Conservation (phyloP, 1,140 invertebrate species). For the Acromyrmex echinatior region DNA sequence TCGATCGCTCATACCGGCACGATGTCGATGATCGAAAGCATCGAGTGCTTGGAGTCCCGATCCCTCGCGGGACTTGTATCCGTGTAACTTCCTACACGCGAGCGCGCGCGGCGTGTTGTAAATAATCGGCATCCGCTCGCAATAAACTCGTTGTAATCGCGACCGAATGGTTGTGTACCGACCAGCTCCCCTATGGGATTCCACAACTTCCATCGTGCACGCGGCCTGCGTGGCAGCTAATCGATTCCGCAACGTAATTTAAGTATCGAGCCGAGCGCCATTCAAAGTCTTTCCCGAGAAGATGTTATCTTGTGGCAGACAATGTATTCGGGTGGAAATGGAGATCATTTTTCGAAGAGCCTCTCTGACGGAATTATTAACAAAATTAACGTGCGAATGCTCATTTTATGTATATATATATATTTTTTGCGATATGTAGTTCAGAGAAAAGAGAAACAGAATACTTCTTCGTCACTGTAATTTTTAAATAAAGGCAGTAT, state of each 20-base stretch:
- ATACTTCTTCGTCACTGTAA: neutral
- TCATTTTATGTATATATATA: neutral
- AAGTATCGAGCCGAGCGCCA: slow-evolving; percentile 29
- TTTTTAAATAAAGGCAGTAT: neutral
- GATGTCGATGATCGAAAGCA: slow-evolving; percentile 59
- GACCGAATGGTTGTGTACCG: slow-evolving; percentile 47
- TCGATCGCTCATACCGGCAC: slow-evolving; percentile 60
- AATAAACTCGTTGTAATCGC: slow-evolving; percentile 66
- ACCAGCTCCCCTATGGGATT: slow-evolving; percentile 51
- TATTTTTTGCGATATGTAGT: neutral
- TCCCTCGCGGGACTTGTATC: slow-evolving; percentile 54
- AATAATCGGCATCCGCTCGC: slow-evolving; percentile 68
- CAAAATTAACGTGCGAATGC: neutral
- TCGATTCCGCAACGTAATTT: slow-evolving; percentile 55
- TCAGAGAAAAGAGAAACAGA: neutral
- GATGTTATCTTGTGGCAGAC: slow-evolving; percentile 1
- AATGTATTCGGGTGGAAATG: neutral
- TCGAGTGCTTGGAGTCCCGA: neutral
- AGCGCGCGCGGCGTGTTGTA: slow-evolving; percentile 51
- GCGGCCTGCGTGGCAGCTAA: slow-evolving; percentile 41
- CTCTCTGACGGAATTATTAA: neutral
- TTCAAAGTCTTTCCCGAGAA: slow-evolving; percentile 37
- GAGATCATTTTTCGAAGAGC: neutral
- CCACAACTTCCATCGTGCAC: slow-evolving; percentile 44
- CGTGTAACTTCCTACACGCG: slow-evolving; percentile 61